Evolutionary conservation across 2,113 vertebrate genomes (phyloP), one percentile per base, ranked within the genome.

Genomic region (Osmerus mordax): DNA sequence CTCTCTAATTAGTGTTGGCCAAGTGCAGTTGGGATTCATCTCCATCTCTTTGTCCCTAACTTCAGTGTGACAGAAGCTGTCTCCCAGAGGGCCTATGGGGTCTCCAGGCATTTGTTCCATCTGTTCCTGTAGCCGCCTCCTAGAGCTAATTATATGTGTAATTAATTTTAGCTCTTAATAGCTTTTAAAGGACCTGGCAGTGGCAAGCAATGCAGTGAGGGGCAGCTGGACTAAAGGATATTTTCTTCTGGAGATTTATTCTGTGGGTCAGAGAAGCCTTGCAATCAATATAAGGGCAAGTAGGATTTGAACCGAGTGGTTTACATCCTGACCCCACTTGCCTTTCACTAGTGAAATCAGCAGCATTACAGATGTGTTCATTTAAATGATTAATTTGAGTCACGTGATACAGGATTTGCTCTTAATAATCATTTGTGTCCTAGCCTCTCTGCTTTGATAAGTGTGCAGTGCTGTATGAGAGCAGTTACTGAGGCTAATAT

Each of bases 131-230:
- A 56, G 77, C 80, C 81, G 58, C 71, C 77, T 85, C 74, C 76
- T 81, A 76, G 74, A 76, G 74, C 75, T 90, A 82, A 89, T 90
- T 86, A 87, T 66, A 65, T 74, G 76, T 76, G 81, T 84, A 87
- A 87, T 86, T 83, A 85, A 86, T 85, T 83, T 72, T 66, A 58
- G 28, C 76, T 77, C 78, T 56, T 79, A 77, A 55, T 70, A 70
- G 32, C 70, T 65, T 67, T 71, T 55, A 72, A 72, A 52, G 69
- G 29, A 81, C 63, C 21, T 21, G 21, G 41, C 74, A 12, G 19
- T 19, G 3, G 51, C 64, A 54, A 13, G n/a, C 64, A 29, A 28
- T 16, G 73, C 73, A 23, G 16, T 70, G 66, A 69, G 21, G 62
- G 5, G n/a, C 56, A 47, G 63, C 51, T 64, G 29, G 15, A 41